These are phyloP conservation scores for Pogoniulus pusillus DNA, from an alignment of 2,797 vertebrate genomes.

Conservation along the genomic window DNA sequence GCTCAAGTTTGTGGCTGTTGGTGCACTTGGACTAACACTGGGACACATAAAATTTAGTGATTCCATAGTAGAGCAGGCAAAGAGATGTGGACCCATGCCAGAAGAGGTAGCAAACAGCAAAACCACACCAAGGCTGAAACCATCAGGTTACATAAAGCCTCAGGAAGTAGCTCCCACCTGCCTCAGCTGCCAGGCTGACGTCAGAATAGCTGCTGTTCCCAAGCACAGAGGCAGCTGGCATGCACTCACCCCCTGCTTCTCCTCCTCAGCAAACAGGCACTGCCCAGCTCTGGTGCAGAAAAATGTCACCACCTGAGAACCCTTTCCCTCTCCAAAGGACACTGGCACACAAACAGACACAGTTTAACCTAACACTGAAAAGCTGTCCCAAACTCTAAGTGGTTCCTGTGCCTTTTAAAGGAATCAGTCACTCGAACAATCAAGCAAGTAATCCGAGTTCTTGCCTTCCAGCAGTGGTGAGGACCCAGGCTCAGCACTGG, in stretches of 20 bases:
- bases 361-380: not conserved
- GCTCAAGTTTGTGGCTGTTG: not conserved
- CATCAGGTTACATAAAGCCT: not conserved
- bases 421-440: not conserved
- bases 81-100: not conserved
- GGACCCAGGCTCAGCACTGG: not conserved
- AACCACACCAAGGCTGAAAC: not conserved
- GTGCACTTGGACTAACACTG: not conserved
- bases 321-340: not conserved
- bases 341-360: not conserved
- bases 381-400: not conserved
- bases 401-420: not conserved
- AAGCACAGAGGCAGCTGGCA: not conserved
- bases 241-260: not conserved
- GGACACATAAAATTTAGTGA: not conserved
- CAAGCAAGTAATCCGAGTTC: not conserved
- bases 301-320: not conserved
- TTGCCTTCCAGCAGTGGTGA: not conserved
- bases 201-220: not conserved
- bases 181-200: not conserved
- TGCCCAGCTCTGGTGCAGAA: not conserved
- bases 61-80: fast-evolving
- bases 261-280: not conserved
- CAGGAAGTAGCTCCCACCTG: not conserved
- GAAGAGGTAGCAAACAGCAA: not conserved